A percentile compares a stretch with the other conserved stretches of the same genome.
Evolutionary conservation across 2,797 vertebrate species (phyloP).

Genomic region (Microcaecilia unicolor): DNA sequence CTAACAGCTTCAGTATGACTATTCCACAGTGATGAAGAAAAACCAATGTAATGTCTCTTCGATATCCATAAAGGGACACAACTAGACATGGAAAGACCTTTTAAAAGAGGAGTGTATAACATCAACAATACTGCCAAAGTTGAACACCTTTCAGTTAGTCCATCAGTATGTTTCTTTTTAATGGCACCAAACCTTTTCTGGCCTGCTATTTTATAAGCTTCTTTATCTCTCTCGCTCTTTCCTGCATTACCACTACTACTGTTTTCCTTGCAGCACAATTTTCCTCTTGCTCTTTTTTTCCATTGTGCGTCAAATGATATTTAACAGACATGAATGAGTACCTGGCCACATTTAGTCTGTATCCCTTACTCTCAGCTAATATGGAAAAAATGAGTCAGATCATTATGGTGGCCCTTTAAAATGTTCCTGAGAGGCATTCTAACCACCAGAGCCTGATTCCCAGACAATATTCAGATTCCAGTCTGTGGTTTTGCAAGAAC

Average conservation of each 20-base stretch:
- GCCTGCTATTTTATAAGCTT: background rate
- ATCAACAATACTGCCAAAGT: no score
- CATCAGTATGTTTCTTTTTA: background rate
- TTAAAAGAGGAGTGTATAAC: no score
- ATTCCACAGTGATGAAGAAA: no score
- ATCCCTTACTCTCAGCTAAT: background rate
- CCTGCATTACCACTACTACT: background rate
- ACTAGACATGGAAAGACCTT: no score
- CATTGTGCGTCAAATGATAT: background rate
- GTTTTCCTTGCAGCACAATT: background rate
- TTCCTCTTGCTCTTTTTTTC: slow-evolving; percentile 3
- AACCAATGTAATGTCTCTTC: no score
- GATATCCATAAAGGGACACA: no score
- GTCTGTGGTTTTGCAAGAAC: no score
- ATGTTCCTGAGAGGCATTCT: no score
- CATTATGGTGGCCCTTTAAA: no score
- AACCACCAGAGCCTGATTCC: background rate
- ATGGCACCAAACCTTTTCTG: background rate
- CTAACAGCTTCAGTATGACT: no score
- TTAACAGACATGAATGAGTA: slow-evolving; percentile 10
- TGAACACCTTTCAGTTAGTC: no score
- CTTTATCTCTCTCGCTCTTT: rapidly evolving
- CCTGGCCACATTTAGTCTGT: slow-evolving; percentile 2
- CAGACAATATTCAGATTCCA: background rate
- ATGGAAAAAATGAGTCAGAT: slow-evolving; percentile 10